These are phyloP conservation scores for Drosophila orosa DNA, from an alignment of 1,140 invertebrate species.

Conservation along the genomic window DNA sequence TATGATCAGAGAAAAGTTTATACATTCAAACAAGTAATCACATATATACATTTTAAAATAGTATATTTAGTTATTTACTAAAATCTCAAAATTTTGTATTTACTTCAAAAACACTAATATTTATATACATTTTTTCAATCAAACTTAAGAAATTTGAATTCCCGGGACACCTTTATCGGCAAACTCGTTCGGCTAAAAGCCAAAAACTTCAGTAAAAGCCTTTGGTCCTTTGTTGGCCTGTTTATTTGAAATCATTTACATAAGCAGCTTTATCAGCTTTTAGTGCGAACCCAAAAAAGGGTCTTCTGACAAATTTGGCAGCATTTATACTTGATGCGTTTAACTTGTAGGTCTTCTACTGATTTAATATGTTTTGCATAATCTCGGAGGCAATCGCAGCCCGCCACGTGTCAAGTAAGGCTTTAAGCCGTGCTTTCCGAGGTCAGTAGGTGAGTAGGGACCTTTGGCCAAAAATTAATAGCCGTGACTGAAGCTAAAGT, in stretches of 20 bases:
- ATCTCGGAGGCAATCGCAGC: constrained; percentile 21
- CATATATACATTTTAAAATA: background rate
- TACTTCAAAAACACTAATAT: background rate
- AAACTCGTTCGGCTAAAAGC: background rate
- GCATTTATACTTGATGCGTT: constrained; percentile 42
- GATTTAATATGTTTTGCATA: constrained; percentile 52
- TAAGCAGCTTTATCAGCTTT: constrained; percentile 66
- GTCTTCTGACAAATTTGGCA: constrained; percentile 16
- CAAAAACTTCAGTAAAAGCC: constrained; percentile 5
- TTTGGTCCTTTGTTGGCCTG: constrained; percentile 14
- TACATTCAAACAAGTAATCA: background rate
- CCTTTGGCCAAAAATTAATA: constrained; percentile 53
- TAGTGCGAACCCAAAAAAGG: constrained; percentile 13
- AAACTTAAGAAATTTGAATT: background rate
- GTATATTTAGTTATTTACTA: background rate
- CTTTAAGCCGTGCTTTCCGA: constrained; percentile 5
- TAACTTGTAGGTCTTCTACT: constrained; percentile 33
- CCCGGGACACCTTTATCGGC: too few species aligned
- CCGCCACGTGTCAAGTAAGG: constrained; percentile 40
- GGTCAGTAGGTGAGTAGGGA: constrained; percentile 12
- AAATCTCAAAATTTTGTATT: too few species aligned
- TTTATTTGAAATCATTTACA: constrained; percentile 70
- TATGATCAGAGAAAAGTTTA: too few species aligned
- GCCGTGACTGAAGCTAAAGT: constrained; percentile 51
- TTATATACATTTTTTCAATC: background rate